Evolutionary conservation across 2,888 invertebrate genomes (phyloP).

Genomic region (Crocallis elinguaria): DNA sequence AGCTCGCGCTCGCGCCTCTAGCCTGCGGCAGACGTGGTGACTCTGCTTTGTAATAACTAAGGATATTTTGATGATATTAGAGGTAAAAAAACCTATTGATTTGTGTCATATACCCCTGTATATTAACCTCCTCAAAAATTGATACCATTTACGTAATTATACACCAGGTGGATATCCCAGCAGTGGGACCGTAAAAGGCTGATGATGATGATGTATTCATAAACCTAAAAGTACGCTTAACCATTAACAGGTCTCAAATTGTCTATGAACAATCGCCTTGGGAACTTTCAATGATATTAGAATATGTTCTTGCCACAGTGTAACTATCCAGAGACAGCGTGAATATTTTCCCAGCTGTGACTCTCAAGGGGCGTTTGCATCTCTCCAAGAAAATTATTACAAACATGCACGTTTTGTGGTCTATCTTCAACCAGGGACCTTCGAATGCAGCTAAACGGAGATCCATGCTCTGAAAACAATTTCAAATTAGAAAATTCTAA

Average conservation of each 20-base stretch:
- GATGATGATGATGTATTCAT: too few species aligned
- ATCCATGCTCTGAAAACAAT: conserved; percentile 68
- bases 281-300: conserved; percentile 1
- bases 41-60: too few species aligned
- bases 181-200: too few species aligned
- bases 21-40: too few species aligned
- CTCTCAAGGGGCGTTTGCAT: conserved; percentile 76
- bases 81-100: too few species aligned
- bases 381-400: conserved; percentile 77
- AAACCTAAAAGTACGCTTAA: too few species aligned
- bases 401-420: conserved; percentile 61
- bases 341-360: conserved; percentile 83
- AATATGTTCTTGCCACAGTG: conserved; percentile 69
- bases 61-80: too few species aligned
- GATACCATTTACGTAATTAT: too few species aligned
- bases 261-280: neutral
- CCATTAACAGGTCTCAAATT: neutral
- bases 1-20: too few species aligned
- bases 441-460: conserved; percentile 81
- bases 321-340: conserved; percentile 81
- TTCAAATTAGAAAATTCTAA: neutral
- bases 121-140: too few species aligned
- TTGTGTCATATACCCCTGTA: too few species aligned
- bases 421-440: conserved; percentile 73
- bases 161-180: too few species aligned